These are phyloP conservation scores for Okapia johnstoni DNA, from an alignment of 2,113 vertebrate genomes.

Conservation along the genomic window DNA sequence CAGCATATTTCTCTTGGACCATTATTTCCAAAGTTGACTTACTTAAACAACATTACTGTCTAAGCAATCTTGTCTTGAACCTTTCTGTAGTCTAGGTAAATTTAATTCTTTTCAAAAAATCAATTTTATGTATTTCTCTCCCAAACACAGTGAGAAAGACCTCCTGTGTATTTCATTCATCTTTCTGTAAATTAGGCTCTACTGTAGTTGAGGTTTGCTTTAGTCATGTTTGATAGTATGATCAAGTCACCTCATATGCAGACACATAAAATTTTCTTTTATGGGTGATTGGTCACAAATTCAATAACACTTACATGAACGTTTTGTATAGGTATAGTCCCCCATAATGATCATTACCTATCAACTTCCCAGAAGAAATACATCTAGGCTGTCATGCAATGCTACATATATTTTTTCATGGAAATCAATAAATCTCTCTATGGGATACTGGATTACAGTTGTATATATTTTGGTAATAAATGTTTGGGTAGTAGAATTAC, in stretches of 20 bases:
- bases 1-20: neutral
- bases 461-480: slow-evolving; percentile 47
- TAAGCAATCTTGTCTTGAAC: neutral
- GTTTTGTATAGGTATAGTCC: neutral
- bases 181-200: neutral
- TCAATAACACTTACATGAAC: slow-evolving; percentile 21
- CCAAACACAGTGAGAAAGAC: neutral
- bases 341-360: neutral
- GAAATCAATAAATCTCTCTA: slow-evolving; percentile 37
- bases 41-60: neutral
- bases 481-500: slow-evolving; percentile 26
- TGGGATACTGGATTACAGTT: slow-evolving; percentile 15
- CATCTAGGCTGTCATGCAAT: neutral
- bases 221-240: neutral
- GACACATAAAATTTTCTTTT: slow-evolving; percentile 17
- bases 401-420: neutral
- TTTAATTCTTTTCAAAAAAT: neutral
- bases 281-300: slow-evolving; percentile 17
- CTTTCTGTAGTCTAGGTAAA: neutral
- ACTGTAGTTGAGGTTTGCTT: neutral
- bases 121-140: neutral
- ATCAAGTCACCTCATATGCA: slow-evolving; percentile 10
- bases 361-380: neutral
- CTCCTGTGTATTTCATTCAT: neutral
- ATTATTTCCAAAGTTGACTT: neutral